phyloP scores from a whole-genome alignment of 2,888 invertebrate genomes.

The Acrobasis consociella region DNA sequence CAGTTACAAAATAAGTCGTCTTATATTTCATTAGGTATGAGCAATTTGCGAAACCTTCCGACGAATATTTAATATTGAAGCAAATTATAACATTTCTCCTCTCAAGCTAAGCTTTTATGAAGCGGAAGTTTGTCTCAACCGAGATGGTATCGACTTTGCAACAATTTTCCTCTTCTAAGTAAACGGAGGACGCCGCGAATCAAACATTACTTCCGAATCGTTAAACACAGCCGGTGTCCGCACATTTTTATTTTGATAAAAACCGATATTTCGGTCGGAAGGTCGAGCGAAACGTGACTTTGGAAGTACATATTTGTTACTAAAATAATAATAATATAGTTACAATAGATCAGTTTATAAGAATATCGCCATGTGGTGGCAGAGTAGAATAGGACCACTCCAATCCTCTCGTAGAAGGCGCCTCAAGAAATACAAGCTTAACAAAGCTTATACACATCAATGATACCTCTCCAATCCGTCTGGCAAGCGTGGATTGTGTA shows the following conservation, averaged over 20 bases:
- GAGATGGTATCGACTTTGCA: constrained; percentile 18
- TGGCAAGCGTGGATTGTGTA: no score
- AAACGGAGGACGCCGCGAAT: constrained; percentile 6
- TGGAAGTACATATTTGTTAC: no score
- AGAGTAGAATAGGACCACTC: no score
- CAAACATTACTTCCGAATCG: constrained; percentile 14
- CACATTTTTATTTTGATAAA: constrained; percentile 13
- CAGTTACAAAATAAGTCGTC: no score
- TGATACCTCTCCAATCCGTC: no score
- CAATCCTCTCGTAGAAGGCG: no score
- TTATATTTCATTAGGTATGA: not conserved
- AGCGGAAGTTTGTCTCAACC: constrained; percentile 12
- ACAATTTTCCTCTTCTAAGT: constrained; percentile 15
- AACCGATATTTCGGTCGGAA: not conserved
- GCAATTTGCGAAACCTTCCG: not conserved
- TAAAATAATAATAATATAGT: no score
- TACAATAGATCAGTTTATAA: no score
- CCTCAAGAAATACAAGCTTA: no score
- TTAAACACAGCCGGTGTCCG: constrained; percentile 12
- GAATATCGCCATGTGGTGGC: no score
- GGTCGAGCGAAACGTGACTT: not conserved
- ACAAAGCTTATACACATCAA: no score
- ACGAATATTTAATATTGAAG: constrained; percentile 10
- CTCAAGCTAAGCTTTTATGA: constrained; percentile 17
- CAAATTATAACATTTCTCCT: constrained; percentile 20